Conservation (phyloP, 2,797 vertebrate genomes). For the Urophycis tenuis region DNA sequence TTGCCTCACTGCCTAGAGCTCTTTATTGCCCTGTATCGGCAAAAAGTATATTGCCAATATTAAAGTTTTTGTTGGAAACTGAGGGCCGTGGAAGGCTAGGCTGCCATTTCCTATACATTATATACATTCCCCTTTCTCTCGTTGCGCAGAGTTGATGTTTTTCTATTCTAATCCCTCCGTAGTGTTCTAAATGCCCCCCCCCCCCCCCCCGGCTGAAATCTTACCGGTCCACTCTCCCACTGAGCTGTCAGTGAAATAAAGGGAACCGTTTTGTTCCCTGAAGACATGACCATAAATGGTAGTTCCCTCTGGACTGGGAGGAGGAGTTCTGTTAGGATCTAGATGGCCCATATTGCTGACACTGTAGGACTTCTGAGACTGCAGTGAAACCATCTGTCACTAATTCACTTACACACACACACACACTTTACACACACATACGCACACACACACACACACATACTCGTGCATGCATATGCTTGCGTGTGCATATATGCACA, state of each 20-base stretch:
- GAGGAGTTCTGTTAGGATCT: not conserved
- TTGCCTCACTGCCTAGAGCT: not conserved
- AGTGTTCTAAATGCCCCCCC: not conserved
- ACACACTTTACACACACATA: not conserved
- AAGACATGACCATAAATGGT: not conserved
- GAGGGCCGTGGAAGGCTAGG: not conserved
- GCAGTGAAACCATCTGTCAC: constrained; percentile 56
- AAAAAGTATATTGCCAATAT: not conserved
- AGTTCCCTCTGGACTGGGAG: not conserved
- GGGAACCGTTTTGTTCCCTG: not conserved
- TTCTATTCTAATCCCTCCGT: not conserved
- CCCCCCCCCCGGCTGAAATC: not conserved
- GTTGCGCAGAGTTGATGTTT: not conserved
- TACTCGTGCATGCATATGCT: constrained; percentile 12
- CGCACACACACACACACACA: not conserved
- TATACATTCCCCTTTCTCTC: not conserved
- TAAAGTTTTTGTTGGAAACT: not conserved
- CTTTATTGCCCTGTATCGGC: not conserved
- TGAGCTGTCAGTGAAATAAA: constrained; percentile 1
- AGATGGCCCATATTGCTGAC: constrained; percentile 35
- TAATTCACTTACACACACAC: constrained; percentile 11
- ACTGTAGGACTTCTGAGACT: constrained; percentile 42
- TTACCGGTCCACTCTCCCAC: not conserved
- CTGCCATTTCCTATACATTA: not conserved
- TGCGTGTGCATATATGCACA: not conserved